Evolutionary conservation across 2,888 invertebrate genomes (phyloP), one percentile per base, ranked within the genome.

Genomic region (Pherbina coryleti): DNA sequence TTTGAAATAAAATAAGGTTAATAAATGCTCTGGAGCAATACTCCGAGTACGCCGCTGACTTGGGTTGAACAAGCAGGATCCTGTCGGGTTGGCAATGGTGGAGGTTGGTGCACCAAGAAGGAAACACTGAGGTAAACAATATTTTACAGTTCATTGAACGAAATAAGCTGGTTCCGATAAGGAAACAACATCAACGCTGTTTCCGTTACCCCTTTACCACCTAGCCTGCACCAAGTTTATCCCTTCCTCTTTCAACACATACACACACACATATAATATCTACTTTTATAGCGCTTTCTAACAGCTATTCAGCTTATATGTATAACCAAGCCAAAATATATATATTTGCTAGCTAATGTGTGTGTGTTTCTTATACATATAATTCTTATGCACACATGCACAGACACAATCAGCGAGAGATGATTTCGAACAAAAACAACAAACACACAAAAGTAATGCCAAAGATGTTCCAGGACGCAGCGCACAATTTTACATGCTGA

Each of bases 141-240:
- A 86, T 87, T 86, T 87, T 86, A 79, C 87, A 86, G 88, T 88
- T 87, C 88, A 88, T 85, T 87, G 87, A 87, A 88, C 87, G 86
- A 84, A 86, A 86, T 86, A 86, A 86, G 85, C 87, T 85, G 83
- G 84, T 87, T 87, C 85, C 88, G 88, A 87, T 86, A 86, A 86
- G 85, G 79, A 80, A 80, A 73, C 71, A 76, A 76, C 22, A 67
- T 76, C 60, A 73, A 75, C 37, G 66, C 62, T 28, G 34, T 28
- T 53, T 22, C 19, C 37, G 25, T 62, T 67, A 44, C n/a, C 37
- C 37, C 34, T 55, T 17, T 17, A 34, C 67, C 9, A 57, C 69
- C 25, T 76, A 73, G 37, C 19, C 60, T 49, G 8, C 28, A 28
- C 5, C n/a, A 25, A 78, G 34, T 72, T 78, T 28, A 55, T 34